Evolutionary conservation across 2,888 invertebrate genomes (phyloP), one percentile per base, ranked within the genome.

Genomic region (Cephus rjabovi): DNA sequence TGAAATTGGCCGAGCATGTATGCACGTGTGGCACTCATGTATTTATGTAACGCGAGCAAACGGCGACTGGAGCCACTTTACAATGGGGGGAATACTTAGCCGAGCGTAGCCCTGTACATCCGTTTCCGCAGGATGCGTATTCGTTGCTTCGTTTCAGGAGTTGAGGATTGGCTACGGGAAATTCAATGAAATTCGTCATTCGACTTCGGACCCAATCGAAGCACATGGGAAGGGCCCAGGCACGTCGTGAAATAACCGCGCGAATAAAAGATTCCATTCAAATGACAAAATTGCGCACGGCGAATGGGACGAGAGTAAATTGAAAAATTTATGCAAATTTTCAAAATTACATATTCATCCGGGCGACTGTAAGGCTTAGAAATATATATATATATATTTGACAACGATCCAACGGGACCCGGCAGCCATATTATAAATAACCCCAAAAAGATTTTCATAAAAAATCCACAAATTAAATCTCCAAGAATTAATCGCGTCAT

Each of bases 101-200:
- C 83, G 86, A 89, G 88, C 89, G 89, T 89, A 80, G 84, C 85
- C 82, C 77, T 79, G 81, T 77, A 84, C 88, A 90, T 90, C 89
- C 90, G 90, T 86, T 90, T 90, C 90, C 90, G 89, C 87, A 89
- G 89, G 90, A 90, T 87, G 88, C 83, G 82, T 87, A 82, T 86
- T 86, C 86, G 85, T 84, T 83, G 83, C 86, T 86, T 81, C 81
- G 78, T 82, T 81, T 74, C 71, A 34, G 23, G 71, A 71, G 33
- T 3, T 23, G 71, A 71, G 15, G 56, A 56, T 56, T 23, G 56
- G 56, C 23, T 23, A 56, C 56, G 56, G 56, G 56, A 56, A 56
- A 56, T 56, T 56, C 23, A 23, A 56, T 56, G 56, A 56, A 56
- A 56, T 56, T 56, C 56, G 56, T 56, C 56, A 56, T 56, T 56